phyloP scores from a whole-genome alignment of 53 echinoderm and acorn worm species.

The Holothuria leucospilota region DNA sequence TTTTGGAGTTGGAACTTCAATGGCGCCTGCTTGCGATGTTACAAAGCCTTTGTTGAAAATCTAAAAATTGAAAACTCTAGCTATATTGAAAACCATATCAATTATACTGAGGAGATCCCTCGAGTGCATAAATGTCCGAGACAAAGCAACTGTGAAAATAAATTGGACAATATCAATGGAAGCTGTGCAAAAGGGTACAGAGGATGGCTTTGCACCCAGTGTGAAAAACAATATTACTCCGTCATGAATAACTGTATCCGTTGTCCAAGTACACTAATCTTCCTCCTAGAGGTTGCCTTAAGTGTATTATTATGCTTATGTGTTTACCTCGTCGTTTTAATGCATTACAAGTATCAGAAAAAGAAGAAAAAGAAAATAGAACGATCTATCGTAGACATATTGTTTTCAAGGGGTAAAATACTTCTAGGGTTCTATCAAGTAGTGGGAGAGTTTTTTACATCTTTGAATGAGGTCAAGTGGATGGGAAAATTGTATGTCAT shows the following conservation, averaged over 20 bases:
- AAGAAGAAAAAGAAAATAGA: background rate
- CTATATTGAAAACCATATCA: background rate
- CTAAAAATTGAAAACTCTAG: background rate
- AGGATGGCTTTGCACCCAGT: background rate
- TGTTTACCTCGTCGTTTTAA: no score
- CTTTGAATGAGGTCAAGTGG: background rate
- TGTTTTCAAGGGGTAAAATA: background rate
- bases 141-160: background rate
- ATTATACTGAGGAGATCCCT: background rate
- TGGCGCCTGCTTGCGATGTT: background rate
- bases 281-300: background rate
- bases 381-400: background rate
- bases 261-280: background rate
- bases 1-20: constrained; percentile 65
- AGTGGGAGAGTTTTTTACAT: background rate
- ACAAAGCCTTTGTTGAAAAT: constrained; percentile 1
- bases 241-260: background rate
- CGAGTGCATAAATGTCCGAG: constrained; percentile 7
- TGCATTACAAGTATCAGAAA: no score
- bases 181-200: background rate
- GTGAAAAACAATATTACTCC: background rate
- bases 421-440: constrained; percentile 28
- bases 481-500: background rate
- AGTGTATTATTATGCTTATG: no score
- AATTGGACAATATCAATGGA: background rate